Percentiles rank a stretch among this genome's conserved stretches.
phyloP scores from a whole-genome alignment of 1,140 invertebrate species.

The Brachionus rotundiformis region DNA sequence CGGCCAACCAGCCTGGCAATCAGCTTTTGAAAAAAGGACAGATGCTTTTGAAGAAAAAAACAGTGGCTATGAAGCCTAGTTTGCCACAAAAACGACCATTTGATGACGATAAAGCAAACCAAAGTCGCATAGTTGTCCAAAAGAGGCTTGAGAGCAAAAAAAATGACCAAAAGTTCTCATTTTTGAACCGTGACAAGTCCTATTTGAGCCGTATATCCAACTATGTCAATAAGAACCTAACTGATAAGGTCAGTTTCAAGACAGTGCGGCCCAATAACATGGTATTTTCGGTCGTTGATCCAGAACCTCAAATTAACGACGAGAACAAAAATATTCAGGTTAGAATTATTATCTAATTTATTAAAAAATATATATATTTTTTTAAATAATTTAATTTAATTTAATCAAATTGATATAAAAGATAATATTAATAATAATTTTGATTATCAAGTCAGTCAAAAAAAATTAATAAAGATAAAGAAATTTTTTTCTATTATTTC shows the following conservation, averaged over 20 bases:
- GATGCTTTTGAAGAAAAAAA: not conserved
- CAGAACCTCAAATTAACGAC: not conserved
- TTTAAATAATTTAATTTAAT: too few relatives aligned
- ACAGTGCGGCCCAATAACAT: constrained; percentile 21
- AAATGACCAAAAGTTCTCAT: constrained; percentile 40
- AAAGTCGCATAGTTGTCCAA: not conserved
- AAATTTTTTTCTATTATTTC: too few relatives aligned
- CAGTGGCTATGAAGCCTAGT: not conserved
- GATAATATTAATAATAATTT: too few relatives aligned
- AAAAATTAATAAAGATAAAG: too few relatives aligned
- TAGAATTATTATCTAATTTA: too few relatives aligned
- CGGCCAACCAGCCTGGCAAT: constrained; percentile 3
- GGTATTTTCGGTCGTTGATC: constrained; percentile 1
- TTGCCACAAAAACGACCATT: not conserved
- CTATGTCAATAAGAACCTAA: constrained; percentile 45
- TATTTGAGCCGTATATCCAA: constrained; percentile 37
- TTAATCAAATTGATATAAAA: too few relatives aligned
- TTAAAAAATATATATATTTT: too few relatives aligned
- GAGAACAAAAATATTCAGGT: constrained; percentile 18
- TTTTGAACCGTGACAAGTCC: constrained; percentile 4
- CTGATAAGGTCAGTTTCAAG: constrained; percentile 32
- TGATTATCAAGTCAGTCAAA: too few relatives aligned
- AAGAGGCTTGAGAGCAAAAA: constrained; percentile 6
- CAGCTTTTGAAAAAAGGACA: constrained; percentile 46
- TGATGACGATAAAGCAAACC: constrained; percentile 6